Conservation (phyloP, 2,888 invertebrate genomes). For the Acronicta alni region DNA sequence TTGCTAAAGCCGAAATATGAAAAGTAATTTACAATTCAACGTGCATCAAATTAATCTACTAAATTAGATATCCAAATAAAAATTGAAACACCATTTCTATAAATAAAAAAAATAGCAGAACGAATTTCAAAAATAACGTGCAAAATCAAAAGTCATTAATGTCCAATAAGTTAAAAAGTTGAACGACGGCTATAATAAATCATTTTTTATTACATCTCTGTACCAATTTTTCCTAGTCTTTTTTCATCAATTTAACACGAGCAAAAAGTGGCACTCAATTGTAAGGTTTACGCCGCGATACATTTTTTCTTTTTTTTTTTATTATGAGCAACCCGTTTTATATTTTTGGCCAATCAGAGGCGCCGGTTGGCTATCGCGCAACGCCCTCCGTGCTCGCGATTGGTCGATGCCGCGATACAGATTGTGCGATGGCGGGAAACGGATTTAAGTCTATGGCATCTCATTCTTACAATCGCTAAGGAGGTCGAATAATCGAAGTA, state of each 20-base stretch:
- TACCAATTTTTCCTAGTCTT: conserved; percentile 84
- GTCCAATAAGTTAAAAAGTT: conserved; percentile 88
- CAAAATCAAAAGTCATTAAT: conserved; percentile 88
- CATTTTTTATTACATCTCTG: conserved; percentile 87
- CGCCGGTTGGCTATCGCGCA: conserved; percentile 68
- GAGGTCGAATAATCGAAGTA: conserved; percentile 43
- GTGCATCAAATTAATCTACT: conserved; percentile 62
- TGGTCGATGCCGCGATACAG: conserved; percentile 78
- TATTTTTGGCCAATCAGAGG: conserved; percentile 81
- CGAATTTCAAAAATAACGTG: conserved; percentile 74
- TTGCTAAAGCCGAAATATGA: conserved; percentile 38
- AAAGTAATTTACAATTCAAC: conserved; percentile 57
- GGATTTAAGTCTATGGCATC: conserved; percentile 85
- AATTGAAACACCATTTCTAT: conserved; percentile 65
- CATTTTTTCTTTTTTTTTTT: conserved; percentile 77
- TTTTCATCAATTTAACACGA: conserved; percentile 88
- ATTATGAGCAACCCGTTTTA: conserved; percentile 84
- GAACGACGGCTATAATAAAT: conserved; percentile 85
- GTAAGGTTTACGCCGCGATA: conserved; percentile 80
- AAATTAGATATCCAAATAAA: conserved; percentile 66
- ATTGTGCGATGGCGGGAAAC: conserved; percentile 88
- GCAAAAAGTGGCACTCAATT: conserved; percentile 88
- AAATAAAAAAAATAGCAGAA: conserved; percentile 66
- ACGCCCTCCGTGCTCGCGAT: conserved; percentile 80
- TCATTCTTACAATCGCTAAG: conserved; percentile 82